phyloP scores from a whole-genome alignment of 2,113 vertebrate species.

The Recurvirostra avosetta region DNA sequence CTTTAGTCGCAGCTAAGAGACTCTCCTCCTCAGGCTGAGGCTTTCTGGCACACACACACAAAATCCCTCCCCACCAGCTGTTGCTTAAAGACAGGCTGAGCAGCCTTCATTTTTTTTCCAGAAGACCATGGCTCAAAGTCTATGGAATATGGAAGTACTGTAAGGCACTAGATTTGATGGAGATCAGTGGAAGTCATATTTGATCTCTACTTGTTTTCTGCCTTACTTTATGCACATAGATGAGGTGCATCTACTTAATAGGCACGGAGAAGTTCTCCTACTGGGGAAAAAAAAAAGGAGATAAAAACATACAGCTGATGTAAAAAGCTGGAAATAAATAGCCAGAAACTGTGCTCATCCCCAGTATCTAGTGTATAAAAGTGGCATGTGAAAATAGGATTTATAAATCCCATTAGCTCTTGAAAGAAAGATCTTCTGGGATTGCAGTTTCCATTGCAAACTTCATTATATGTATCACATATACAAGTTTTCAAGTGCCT shows the following conservation, averaged over 20 bases:
- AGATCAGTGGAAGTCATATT: background rate
- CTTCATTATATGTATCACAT: background rate
- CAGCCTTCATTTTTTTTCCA: background rate
- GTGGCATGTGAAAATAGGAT: background rate
- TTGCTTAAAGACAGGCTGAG: background rate
- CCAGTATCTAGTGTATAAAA: background rate
- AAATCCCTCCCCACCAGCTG: background rate
- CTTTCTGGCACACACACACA: background rate
- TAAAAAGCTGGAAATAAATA: background rate
- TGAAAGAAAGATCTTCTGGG: background rate
- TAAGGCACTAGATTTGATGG: background rate
- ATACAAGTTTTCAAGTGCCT: background rate
- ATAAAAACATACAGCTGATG: background rate
- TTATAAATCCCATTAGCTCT: background rate
- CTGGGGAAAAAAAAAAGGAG: background rate
- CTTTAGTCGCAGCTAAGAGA: background rate
- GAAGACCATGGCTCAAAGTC: background rate
- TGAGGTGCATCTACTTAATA: background rate
- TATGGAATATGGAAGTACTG: background rate
- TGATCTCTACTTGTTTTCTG: background rate
- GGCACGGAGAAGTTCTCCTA: fast-evolving
- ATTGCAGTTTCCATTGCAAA: background rate
- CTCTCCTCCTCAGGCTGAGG: background rate
- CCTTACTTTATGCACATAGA: background rate
- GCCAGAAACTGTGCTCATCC: background rate